Conservation (phyloP, 1,140 invertebrate species). For the Bombus sylvicola region DNA sequence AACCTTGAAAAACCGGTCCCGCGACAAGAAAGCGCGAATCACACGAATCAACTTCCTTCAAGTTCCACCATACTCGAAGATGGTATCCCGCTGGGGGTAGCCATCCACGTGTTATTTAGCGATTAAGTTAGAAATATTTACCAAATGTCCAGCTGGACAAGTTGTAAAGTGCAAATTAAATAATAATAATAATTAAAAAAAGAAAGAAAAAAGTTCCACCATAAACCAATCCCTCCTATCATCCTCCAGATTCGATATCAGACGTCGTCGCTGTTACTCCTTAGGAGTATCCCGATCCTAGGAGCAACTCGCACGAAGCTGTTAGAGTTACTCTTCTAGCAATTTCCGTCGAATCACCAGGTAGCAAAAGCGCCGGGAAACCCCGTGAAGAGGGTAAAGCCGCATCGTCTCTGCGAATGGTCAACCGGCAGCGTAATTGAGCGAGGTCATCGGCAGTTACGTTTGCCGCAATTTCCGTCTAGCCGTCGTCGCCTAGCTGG, state of each 20-base stretch:
- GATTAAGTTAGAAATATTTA: no score
- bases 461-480: conserved; percentile 51
- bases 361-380: conserved; percentile 31
- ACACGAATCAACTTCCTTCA: neutral
- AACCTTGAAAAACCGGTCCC: no score
- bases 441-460: conserved; percentile 36
- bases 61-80: no score
- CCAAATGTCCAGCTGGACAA: no score
- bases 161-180: no score
- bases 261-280: neutral
- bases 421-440: conserved; percentile 38
- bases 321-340: conserved; percentile 44
- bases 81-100: no score
- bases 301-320: neutral
- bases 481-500: conserved; percentile 14
- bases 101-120: no score
- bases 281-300: neutral
- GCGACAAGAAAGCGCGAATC: no score
- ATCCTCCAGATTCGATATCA: neutral
- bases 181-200: no score
- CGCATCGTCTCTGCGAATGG: neutral
- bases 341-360: conserved; percentile 49
- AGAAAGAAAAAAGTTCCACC: no score
- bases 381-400: conserved; percentile 29
- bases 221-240: no score